Evolutionary conservation across 2,113 vertebrate genomes (phyloP).

Genomic region (Lethenteron camtschaticum): DNA sequence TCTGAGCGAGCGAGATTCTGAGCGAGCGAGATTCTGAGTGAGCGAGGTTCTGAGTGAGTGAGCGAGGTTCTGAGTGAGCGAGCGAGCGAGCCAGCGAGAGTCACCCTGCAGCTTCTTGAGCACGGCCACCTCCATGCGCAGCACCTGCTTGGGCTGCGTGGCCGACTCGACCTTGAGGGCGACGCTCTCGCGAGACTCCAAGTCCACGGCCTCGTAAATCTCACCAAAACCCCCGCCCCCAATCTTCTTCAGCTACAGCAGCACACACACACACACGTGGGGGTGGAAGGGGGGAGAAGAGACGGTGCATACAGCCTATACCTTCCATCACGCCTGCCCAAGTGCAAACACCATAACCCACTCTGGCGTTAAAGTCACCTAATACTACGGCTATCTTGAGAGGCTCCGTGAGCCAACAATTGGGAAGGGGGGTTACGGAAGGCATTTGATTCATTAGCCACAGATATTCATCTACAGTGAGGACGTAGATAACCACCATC

Average conservation of each 20-base stretch:
- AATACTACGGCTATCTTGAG: too few relatives aligned
- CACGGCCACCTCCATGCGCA: conserved; percentile 98
- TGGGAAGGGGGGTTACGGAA: too few relatives aligned
- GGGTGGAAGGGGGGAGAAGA: background rate
- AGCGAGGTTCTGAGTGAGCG: background rate
- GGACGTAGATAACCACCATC: too few relatives aligned
- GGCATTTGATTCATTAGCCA: too few relatives aligned
- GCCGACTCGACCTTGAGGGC: conserved; percentile 94
- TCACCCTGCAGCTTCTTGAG: conserved; percentile 93
- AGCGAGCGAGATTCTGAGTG: background rate
- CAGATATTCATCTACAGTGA: too few relatives aligned
- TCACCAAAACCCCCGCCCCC: conserved; percentile 94
- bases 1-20: background rate
- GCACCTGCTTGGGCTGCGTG: conserved; percentile 92
- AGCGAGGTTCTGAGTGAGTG: background rate
- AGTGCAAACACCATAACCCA: too few relatives aligned
- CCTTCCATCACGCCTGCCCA: too few relatives aligned
- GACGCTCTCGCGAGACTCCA: conserved; percentile 64
- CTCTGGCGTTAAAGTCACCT: too few relatives aligned
- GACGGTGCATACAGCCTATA: background rate
- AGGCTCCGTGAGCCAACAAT: too few relatives aligned
- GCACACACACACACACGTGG: background rate
- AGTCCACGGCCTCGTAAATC: conserved; percentile 91
- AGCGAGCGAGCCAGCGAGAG: background rate
- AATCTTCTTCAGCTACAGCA: conserved; percentile 66